Evolutionary conservation across 2,888 invertebrate species (phyloP), one percentile per base, ranked within the genome.

Genomic region (Elgonia sp.): DNA sequence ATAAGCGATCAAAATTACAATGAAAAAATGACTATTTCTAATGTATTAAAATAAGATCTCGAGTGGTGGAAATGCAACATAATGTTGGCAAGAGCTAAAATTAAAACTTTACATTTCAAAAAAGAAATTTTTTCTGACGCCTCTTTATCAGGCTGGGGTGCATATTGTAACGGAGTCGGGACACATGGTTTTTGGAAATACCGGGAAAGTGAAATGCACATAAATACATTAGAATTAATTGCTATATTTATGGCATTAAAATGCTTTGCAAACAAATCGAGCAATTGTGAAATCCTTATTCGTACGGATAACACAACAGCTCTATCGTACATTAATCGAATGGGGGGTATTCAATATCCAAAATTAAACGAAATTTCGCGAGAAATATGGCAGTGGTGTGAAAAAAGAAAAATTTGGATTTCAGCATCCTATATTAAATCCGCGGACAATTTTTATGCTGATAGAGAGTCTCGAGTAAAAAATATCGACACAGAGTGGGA

Each of bases 101-200:
- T n/a, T 10, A 42, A 20, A 14, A 10, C 67, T 10, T 67, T 10
- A 7, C 10, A 0, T 9, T 20, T 10, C 12, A 0, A 16, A 42
- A 40, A 16, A 0, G 42, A 10, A 14, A 67, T 67, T 10, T 67
- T 67, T 14, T 14, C 67, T 18, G 67, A 67, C n/a, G 67, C 67
- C 1, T 67, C 67, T 0, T 7, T 20, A 6, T 18, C 42, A 16
- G 67, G 67, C 9, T 67, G 67, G 67, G 67, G 42, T 0, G 67
- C 42, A 6, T 40, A 0, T 18, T 62, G 42, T 20, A 42, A 67
- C 5, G 42, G 42, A 1, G 3, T 12, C 3, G 39, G 16, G 12
- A 40, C 63, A 5, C 5, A 40, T 12, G 63, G 63, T 37, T 65
- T 37, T 16, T 65, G 63, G 63, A n/a, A 5, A 5, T 6, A 14